These are phyloP conservation scores for Napeogenes inachia DNA, from an alignment of 2,888 invertebrate species.

Conservation along the genomic window DNA sequence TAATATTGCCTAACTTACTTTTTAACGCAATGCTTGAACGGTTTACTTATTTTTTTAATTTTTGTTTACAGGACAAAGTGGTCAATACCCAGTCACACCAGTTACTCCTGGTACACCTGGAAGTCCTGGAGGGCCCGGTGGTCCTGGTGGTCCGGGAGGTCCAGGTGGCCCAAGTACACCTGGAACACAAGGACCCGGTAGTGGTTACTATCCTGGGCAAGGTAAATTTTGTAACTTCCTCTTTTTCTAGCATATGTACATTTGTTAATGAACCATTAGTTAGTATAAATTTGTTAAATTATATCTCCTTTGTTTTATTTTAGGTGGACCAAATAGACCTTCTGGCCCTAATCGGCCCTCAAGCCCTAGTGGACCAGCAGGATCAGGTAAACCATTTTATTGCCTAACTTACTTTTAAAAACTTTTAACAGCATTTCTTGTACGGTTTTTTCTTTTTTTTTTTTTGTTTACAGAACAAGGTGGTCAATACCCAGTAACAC, in stretches of 20 bases:
- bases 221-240: not conserved
- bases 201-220: slow-evolving; percentile 22
- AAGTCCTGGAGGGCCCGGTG: slow-evolving; percentile 38
- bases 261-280: no score
- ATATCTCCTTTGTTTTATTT: not conserved
- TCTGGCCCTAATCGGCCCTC: slow-evolving; percentile 17
- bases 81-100: slow-evolving; percentile 52
- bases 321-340: slow-evolving; percentile 17
- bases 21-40: not conserved
- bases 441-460: no score
- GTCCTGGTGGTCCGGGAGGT: slow-evolving; percentile 41
- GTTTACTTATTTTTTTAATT: not conserved
- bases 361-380: slow-evolving; percentile 8
- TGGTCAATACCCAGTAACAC: slow-evolving; percentile 54
- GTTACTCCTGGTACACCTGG: slow-evolving; percentile 39
- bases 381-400: not conserved
- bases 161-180: slow-evolving; percentile 37
- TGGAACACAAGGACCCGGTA: slow-evolving; percentile 1
- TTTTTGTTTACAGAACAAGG: slow-evolving; percentile 43
- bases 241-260: no score
- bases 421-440: not conserved
- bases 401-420: not conserved
- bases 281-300: no score
- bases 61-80: slow-evolving; percentile 44
- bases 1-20: not conserved